Evolutionary conservation across 1,140 invertebrate genomes (phyloP).

Genomic region (Apis laboriosa): DNA sequence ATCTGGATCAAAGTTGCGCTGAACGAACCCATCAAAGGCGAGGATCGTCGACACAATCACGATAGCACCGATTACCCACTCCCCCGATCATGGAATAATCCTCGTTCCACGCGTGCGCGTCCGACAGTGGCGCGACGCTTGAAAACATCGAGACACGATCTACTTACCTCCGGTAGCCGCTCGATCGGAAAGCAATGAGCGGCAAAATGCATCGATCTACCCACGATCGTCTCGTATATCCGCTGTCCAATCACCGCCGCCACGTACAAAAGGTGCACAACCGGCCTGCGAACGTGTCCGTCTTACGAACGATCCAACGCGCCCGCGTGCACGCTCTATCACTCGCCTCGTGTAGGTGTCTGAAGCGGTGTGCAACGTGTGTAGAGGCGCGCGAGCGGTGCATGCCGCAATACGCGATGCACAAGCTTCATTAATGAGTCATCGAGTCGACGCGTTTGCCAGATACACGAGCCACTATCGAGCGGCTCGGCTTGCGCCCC

Average conservation of each 20-base stretch:
- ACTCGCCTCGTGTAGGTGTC: not conserved
- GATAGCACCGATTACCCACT: slow-evolving; percentile 46
- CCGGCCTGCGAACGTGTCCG: slow-evolving; percentile 37
- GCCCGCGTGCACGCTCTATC: not conserved
- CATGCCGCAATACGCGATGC: slow-evolving; percentile 62
- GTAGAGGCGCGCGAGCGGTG: slow-evolving; percentile 39
- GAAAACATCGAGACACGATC: slow-evolving; percentile 41
- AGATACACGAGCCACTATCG: slow-evolving; percentile 57
- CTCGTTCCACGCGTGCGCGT: slow-evolving; percentile 35
- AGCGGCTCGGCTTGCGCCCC: slow-evolving; percentile 18
- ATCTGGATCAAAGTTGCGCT: slow-evolving; percentile 28
- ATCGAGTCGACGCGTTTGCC: slow-evolving; percentile 58
- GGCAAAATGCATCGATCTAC: slow-evolving; percentile 49
- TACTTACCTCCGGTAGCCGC: slow-evolving; percentile 53
- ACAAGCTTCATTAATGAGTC: slow-evolving; percentile 71
- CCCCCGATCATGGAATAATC: not conserved
- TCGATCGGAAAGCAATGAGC: slow-evolving; percentile 50
- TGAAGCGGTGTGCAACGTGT: slow-evolving; percentile 20
- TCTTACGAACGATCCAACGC: slow-evolving; percentile 32
- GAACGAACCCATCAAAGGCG: slow-evolving; percentile 50
- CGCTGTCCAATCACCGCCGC: slow-evolving; percentile 41
- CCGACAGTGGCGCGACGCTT: not conserved
- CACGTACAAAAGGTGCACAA: slow-evolving; percentile 45
- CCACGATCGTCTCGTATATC: slow-evolving; percentile 42
- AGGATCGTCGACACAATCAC: slow-evolving; percentile 53